phyloP scores from a whole-genome alignment of 2,888 invertebrate genomes.

The Actias luna region DNA sequence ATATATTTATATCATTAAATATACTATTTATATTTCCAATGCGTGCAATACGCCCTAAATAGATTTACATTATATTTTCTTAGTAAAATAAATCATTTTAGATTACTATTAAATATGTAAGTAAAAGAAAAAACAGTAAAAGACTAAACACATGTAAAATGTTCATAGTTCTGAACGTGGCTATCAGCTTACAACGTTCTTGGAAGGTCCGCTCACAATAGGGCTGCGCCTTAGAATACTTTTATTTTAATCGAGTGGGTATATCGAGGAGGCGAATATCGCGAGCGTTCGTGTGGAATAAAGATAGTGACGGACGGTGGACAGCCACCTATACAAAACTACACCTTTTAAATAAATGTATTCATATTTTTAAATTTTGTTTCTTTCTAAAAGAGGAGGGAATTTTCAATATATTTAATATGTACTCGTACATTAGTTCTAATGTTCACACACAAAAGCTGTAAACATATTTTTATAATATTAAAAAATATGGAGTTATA shows the following conservation, averaged over 20 bases:
- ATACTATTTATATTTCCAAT: background rate
- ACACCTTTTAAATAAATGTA: slow-evolving; percentile 59
- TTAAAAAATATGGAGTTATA: background rate
- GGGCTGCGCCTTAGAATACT: slow-evolving; percentile 67
- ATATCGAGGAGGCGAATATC: slow-evolving; percentile 65
- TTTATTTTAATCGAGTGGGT: slow-evolving; percentile 63
- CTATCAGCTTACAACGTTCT: slow-evolving; percentile 51
- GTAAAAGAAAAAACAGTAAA: background rate
- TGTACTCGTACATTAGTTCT: no score
- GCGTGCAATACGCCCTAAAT: background rate
- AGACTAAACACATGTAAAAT: slow-evolving; percentile 29
- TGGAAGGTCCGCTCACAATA: slow-evolving; percentile 57
- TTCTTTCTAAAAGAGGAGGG: slow-evolving; percentile 33
- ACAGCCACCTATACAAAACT: slow-evolving; percentile 46
- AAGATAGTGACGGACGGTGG: slow-evolving; percentile 76
- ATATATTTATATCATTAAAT: background rate
- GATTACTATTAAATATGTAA: background rate
- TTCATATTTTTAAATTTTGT: slow-evolving; percentile 68
- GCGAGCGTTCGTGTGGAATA: slow-evolving; percentile 73
- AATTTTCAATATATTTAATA: background rate
- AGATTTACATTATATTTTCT: no score
- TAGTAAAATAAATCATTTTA: no score
- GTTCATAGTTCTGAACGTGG: slow-evolving; percentile 39
- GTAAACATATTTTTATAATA: no score
- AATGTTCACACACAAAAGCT: no score